Evolutionary conservation across 2,113 vertebrate genomes (phyloP).

Genomic region (Scomber japonicus): DNA sequence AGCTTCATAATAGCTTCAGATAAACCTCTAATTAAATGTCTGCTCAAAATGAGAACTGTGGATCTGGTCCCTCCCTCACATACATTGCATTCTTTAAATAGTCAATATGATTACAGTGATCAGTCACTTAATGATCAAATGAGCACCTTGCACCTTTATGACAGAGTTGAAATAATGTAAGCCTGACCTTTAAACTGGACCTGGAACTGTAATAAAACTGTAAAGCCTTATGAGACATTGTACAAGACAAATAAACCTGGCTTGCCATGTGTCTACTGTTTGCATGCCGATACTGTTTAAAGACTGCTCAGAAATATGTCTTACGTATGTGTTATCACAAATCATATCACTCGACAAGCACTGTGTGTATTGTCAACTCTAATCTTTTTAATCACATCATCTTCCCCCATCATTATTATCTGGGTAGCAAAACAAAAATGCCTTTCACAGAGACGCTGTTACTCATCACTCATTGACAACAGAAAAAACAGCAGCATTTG

Average conservation of each 20-base stretch:
- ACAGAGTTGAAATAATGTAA: too few relatives aligned
- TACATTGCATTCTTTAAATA: too few relatives aligned
- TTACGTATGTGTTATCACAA: not conserved
- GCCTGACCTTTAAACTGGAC: too few relatives aligned
- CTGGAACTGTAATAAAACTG: not conserved
- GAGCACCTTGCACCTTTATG: too few relatives aligned
- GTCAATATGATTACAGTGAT: too few relatives aligned
- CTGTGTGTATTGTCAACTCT: not conserved
- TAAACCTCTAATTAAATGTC: too few relatives aligned
- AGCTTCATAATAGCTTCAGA: too few relatives aligned
- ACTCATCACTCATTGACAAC: not conserved
- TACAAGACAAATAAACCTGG: not conserved
- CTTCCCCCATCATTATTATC: too few relatives aligned
- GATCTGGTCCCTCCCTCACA: too few relatives aligned
- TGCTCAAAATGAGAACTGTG: too few relatives aligned
- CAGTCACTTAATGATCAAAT: too few relatives aligned
- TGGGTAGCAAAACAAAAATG: not conserved
- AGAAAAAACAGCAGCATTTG: constrained; percentile 34
- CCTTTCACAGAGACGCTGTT: not conserved
- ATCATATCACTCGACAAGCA: not conserved
- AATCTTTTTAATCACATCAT: too few relatives aligned
- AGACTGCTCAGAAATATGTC: not conserved
- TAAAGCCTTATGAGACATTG: not conserved
- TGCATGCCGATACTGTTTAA: not conserved
- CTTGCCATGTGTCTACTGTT: not conserved